Percentiles rank a stretch among this genome's conserved stretches.
phyloP scores from a whole-genome alignment of 2,888 invertebrate species.

The Stomorhina lunata region DNA sequence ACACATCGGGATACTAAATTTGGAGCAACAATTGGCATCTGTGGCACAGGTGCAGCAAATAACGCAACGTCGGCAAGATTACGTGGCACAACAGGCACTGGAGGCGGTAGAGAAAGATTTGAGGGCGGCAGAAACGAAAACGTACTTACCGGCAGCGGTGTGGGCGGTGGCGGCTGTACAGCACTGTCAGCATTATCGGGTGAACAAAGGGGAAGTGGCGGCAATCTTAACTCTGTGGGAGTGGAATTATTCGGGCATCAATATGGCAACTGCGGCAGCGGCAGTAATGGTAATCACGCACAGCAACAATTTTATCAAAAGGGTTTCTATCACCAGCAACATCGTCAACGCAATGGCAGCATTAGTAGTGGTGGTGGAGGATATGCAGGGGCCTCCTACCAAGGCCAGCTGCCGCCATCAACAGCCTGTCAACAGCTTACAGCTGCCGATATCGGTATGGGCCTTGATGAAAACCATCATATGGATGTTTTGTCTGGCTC shows the following conservation, averaged over 20 bases:
- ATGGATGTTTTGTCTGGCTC: constrained; percentile 68
- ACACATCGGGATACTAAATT: constrained; percentile 88
- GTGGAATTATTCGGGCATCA: constrained; percentile 70
- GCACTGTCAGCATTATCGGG: constrained; percentile 16
- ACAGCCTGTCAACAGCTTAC: constrained; percentile 64
- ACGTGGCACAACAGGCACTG: constrained; percentile 69
- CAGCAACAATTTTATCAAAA: constrained; percentile 69
- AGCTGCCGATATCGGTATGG: constrained; percentile 11
- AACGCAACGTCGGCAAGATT: constrained; percentile 70
- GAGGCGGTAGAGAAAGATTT: constrained; percentile 37
- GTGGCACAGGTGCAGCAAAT: constrained; percentile 70
- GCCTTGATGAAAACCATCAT: constrained; percentile 71
- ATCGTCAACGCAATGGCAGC: constrained; percentile 71
- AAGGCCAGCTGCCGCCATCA: constrained; percentile 41
- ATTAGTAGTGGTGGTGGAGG: too few species aligned
- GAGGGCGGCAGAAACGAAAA: constrained; percentile 56
- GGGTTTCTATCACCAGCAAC: constrained; percentile 67
- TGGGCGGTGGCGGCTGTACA: constrained; percentile 33
- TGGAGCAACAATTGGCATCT: constrained; percentile 79
- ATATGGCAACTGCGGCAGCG: constrained; percentile 67
- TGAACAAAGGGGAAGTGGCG: constrained; percentile 26
- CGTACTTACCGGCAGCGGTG: constrained; percentile 45
- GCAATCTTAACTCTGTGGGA: constrained; percentile 55
- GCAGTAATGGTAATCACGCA: too few species aligned
- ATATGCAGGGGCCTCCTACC: too few species aligned